A percentile compares a stretch with the other conserved stretches of the same genome.
These are phyloP conservation scores for Chaetura pelagica DNA, from an alignment of 2,113 vertebrate genomes.

Conservation along the genomic window DNA sequence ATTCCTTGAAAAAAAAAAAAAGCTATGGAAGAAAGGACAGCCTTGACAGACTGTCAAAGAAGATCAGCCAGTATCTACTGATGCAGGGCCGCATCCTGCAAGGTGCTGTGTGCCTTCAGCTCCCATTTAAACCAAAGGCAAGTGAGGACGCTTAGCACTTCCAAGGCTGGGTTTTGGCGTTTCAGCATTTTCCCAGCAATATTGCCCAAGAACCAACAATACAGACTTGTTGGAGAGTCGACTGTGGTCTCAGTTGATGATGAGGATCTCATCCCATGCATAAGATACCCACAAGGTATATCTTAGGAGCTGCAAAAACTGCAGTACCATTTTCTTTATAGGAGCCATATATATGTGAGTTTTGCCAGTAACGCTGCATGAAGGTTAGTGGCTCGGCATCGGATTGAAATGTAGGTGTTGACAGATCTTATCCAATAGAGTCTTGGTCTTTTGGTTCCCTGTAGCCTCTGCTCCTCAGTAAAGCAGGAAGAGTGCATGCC, in stretches of 20 bases:
- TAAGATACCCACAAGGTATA: background rate
- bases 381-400: background rate
- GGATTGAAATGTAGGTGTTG: background rate
- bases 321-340: background rate
- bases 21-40: background rate
- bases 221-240: background rate
- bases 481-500: background rate
- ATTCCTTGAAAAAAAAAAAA: background rate
- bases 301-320: background rate
- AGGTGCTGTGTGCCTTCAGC: background rate
- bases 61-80: background rate
- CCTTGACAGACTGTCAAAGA: background rate
- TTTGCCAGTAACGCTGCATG: rapidly evolving
- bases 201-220: rapidly evolving
- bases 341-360: background rate
- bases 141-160: background rate
- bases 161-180: background rate
- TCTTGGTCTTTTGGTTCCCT: background rate
- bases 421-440: background rate
- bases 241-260: background rate
- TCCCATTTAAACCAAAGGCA: background rate
- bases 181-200: background rate
- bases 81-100: background rate
- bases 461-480: background rate
- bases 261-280: background rate